Conservation (phyloP, 2,888 invertebrate genomes). For the Invenusta paracnida region DNA sequence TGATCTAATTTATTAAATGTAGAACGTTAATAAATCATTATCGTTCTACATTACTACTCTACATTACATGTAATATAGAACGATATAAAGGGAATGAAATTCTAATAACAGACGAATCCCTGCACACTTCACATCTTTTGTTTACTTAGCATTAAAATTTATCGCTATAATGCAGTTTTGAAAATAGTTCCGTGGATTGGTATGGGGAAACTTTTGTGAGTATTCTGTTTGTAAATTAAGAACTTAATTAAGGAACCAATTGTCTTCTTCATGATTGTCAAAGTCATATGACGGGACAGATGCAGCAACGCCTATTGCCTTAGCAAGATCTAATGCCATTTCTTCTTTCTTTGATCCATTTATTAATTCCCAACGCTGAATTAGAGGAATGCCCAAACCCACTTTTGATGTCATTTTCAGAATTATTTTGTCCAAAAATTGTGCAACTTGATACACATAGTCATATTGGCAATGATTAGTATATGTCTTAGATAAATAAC, state of each 20-base stretch:
- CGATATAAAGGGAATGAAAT: neutral
- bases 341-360: slow-evolving; percentile 14
- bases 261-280: neutral
- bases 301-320: neutral
- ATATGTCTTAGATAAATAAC: neutral
- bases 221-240: neutral
- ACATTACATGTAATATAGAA: neutral
- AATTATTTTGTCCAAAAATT: slow-evolving; percentile 8
- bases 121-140: neutral
- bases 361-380: slow-evolving; percentile 12
- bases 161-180: neutral
- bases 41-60: neutral
- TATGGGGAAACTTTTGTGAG: neutral
- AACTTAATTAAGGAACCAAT: neutral
- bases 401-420: neutral
- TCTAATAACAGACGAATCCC: neutral
- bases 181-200: neutral
- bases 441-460: slow-evolving; percentile 9
- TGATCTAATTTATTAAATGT: no score
- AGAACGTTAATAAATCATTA: no score
- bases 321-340: neutral
- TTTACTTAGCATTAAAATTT: neutral
- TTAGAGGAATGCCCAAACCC: neutral
- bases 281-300: neutral
- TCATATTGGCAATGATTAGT: slow-evolving; percentile 13